Conservation (phyloP, 2,888 invertebrate genomes). For the Eupithecia insigniata region DNA sequence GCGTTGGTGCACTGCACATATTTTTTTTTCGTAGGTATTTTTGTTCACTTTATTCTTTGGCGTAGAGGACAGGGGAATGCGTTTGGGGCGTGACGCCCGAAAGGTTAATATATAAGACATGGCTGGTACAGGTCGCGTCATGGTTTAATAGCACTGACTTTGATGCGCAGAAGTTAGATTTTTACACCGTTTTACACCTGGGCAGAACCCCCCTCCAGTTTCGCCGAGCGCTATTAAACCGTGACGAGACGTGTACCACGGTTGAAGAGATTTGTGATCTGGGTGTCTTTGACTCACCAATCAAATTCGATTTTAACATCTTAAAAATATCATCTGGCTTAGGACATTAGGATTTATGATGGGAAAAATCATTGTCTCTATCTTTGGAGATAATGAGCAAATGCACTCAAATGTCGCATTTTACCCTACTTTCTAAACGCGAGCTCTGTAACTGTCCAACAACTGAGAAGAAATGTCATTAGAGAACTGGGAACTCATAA, state of each 20-base stretch:
- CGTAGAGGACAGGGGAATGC: too few relatives aligned
- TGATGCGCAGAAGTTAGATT: too few relatives aligned
- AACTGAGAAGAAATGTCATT: slow-evolving; percentile 13
- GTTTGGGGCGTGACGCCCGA: too few relatives aligned
- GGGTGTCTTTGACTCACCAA: background rate
- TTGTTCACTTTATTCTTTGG: too few relatives aligned
- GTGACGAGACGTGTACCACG: background rate
- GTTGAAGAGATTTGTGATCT: background rate
- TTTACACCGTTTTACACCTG: too few relatives aligned
- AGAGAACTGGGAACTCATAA: slow-evolving; percentile 7
- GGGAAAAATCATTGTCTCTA: background rate
- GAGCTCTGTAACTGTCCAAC: slow-evolving; percentile 14
- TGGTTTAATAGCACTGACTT: too few relatives aligned
- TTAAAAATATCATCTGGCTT: background rate
- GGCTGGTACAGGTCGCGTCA: too few relatives aligned
- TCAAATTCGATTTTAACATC: background rate
- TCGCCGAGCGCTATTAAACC: too few relatives aligned
- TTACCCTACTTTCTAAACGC: slow-evolving; percentile 18
- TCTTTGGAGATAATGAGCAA: slow-evolving; percentile 1
- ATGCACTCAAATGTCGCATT: slow-evolving; percentile 7
- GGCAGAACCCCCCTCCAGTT: too few relatives aligned
- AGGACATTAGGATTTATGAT: background rate
- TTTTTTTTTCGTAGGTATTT: too few relatives aligned
- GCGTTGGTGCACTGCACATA: too few relatives aligned
- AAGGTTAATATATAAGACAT: too few relatives aligned